A percentile compares a stretch with the other conserved stretches of the same genome.
These are phyloP conservation scores for Labia minor DNA, from an alignment of 2,888 invertebrate species.

Conservation along the genomic window DNA sequence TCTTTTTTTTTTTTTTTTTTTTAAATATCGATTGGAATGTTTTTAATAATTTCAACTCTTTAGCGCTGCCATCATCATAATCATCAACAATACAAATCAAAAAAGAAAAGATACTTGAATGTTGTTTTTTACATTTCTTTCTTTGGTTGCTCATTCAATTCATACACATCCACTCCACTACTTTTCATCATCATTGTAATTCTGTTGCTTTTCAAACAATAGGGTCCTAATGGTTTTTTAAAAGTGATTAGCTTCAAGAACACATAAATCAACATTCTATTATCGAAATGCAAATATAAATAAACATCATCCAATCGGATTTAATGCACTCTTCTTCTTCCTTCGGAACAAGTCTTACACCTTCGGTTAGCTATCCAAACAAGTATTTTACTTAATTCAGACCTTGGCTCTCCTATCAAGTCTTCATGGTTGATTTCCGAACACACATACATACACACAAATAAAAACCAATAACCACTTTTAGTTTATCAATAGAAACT, in stretches of 20 bases:
- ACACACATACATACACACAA: too few species aligned
- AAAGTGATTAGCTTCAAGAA: background rate
- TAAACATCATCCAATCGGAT: background rate
- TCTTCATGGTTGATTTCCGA: too few species aligned
- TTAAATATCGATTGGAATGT: too few species aligned
- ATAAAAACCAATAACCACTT: background rate
- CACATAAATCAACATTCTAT: constrained; percentile 8
- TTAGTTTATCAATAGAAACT: background rate
- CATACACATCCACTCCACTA: background rate
- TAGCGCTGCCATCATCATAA: too few species aligned
- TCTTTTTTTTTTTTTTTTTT: too few species aligned
- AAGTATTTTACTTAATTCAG: background rate
- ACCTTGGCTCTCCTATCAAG: background rate
- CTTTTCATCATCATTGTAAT: constrained; percentile 2
- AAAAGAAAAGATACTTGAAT: too few species aligned
- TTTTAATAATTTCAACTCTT: too few species aligned
- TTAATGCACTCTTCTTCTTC: too few species aligned
- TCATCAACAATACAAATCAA: too few species aligned
- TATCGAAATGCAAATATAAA: constrained; percentile 1
- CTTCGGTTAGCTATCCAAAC: background rate
- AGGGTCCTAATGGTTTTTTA: background rate
- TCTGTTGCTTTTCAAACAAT: background rate
- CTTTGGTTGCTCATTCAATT: too few species aligned
- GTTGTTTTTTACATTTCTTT: too few species aligned
- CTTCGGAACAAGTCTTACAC: background rate